These are phyloP conservation scores for Cremastobaeus sp. DNA, from an alignment of 2,888 invertebrate species.

Conservation along the genomic window DNA sequence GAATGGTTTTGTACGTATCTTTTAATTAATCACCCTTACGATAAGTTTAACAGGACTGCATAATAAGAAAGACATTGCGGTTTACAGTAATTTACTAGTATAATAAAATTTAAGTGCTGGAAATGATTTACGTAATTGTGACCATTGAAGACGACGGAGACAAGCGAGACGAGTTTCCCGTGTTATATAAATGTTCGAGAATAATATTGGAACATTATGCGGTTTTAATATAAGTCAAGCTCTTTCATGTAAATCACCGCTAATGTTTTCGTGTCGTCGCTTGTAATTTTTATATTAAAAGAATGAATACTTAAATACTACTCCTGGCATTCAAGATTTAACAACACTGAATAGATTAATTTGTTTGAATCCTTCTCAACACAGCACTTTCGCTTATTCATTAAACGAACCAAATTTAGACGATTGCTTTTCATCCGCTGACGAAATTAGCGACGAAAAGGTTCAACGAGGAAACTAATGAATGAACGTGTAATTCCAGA, in stretches of 20 bases:
- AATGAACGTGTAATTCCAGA: conserved; percentile 42
- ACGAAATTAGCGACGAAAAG: no score
- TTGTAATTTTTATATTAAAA: no score
- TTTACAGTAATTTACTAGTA: not conserved
- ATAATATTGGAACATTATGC: not conserved
- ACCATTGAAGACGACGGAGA: not conserved
- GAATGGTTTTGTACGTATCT: conserved; percentile 33
- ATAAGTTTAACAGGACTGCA: not conserved
- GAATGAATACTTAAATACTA: not conserved
- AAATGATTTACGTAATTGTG: conserved; percentile 4
- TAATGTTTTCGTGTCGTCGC: not conserved
- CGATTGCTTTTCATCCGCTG: no score
- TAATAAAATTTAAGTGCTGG: not conserved
- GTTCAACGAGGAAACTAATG: no score
- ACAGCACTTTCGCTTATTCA: no score
- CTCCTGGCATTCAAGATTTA: no score
- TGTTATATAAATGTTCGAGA: not conserved
- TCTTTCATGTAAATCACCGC: not conserved
- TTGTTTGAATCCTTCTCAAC: no score
- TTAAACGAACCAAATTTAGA: no score
- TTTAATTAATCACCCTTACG: not conserved
- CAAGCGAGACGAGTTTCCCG: not conserved
- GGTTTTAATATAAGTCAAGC: conserved; percentile 11
- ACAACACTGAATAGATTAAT: no score
- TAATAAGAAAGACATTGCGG: not conserved